Percentiles rank a stretch among this genome's conserved stretches.
phyloP scores from a whole-genome alignment of 2,797 vertebrate genomes.

The Vespertilio murinus region DNA sequence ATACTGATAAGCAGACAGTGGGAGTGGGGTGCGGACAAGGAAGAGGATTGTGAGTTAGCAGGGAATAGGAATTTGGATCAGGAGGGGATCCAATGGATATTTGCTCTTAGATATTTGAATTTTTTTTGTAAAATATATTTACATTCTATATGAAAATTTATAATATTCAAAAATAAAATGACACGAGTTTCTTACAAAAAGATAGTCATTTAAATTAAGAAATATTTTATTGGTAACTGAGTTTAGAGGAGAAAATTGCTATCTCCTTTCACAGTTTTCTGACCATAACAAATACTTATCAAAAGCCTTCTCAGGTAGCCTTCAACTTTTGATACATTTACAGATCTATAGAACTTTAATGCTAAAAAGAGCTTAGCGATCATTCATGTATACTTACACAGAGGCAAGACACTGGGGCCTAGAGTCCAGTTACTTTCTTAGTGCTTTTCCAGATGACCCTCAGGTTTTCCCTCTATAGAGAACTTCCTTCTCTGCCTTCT shows the following conservation, averaged over 20 bases:
- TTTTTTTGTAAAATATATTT: conserved; percentile 3
- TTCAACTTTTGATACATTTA: background rate
- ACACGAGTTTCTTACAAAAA: background rate
- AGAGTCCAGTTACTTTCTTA: background rate
- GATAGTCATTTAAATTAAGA: conserved; percentile 7
- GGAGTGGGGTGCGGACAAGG: background rate
- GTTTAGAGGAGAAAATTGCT: background rate
- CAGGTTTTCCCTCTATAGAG: background rate
- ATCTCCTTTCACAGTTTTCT: background rate
- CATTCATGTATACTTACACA: background rate
- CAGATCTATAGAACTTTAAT: background rate
- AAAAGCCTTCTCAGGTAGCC: background rate
- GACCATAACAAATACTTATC: background rate
- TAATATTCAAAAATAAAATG: conserved; percentile 18
- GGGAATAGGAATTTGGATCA: background rate
- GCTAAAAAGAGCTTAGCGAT: background rate
- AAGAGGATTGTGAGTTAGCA: background rate
- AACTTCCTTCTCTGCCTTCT: background rate
- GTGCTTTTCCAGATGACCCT: background rate
- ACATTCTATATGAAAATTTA: background rate
- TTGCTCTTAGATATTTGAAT: background rate
- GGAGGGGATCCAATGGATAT: background rate
- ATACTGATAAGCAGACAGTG: background rate
- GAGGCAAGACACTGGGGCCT: background rate
- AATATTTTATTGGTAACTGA: conserved; percentile 2